phyloP scores from a whole-genome alignment of 2,888 invertebrate genomes.

The Ectobius pallidus region DNA sequence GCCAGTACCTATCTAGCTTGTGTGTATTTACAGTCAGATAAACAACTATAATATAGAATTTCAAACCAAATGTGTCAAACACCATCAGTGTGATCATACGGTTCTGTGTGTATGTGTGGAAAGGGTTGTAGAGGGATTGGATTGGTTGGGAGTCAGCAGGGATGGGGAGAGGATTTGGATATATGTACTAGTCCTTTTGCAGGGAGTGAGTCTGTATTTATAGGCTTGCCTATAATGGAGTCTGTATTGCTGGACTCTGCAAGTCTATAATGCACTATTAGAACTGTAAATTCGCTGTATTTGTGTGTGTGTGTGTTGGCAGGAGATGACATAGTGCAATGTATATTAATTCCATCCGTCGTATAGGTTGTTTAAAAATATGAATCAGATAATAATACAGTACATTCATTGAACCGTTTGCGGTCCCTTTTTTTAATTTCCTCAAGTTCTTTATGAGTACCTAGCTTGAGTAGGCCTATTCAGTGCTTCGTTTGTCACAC shows the following conservation, averaged over 20 bases:
- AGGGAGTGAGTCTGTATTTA: background rate
- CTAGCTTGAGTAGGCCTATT: no score
- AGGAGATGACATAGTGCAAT: background rate
- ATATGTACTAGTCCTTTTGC: background rate
- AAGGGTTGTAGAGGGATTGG: background rate
- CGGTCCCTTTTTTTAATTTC: no score
- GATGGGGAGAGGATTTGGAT: background rate
- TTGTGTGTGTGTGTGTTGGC: background rate
- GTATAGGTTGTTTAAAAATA: background rate
- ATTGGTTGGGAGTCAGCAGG: no score
- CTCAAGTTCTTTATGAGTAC: no score
- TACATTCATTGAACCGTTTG: no score
- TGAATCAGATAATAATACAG: background rate
- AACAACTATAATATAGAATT: background rate
- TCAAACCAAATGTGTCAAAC: background rate
- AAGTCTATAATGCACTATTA: background rate
- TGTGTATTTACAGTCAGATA: background rate
- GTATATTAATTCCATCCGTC: background rate
- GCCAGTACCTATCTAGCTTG: background rate
- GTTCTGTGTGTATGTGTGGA: background rate
- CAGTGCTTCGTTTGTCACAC: no score
- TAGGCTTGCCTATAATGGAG: background rate
- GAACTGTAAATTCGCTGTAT: background rate
- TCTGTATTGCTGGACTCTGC: background rate
- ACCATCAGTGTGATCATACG: background rate